Conservation (phyloP, 2,797 vertebrate species). For the Novumbra hubbsi region DNA sequence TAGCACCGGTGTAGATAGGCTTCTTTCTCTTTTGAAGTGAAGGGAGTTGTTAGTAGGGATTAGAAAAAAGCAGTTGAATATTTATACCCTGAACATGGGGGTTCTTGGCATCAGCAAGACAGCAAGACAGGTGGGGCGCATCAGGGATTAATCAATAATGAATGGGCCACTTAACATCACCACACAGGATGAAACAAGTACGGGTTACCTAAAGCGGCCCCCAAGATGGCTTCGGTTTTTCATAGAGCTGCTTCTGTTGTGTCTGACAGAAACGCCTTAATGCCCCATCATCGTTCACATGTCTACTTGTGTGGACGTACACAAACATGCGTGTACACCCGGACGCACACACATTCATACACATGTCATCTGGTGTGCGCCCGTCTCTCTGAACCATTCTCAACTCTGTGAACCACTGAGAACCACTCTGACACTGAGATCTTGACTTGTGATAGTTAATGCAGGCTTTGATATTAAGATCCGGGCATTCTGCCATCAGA, state of each 20-base stretch:
- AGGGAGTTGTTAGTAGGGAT: slow-evolving; percentile 46
- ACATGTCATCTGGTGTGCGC: slow-evolving; percentile 14
- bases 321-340: slow-evolving; percentile 19
- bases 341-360: slow-evolving; percentile 3
- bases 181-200: slow-evolving; percentile 4
- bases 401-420: slow-evolving; percentile 29
- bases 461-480: slow-evolving; percentile 46
- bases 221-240: slow-evolving; percentile 28
- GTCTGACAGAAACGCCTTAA: slow-evolving; percentile 17
- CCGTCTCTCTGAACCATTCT: neutral
- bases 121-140: slow-evolving; percentile 16
- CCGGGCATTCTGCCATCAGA: slow-evolving; percentile 36
- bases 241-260: slow-evolving; percentile 23
- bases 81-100: slow-evolving; percentile 42
- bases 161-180: slow-evolving; percentile 22
- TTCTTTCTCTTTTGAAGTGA: slow-evolving; percentile 17
- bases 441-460: slow-evolving; percentile 20
- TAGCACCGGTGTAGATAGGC: slow-evolving; percentile 3
- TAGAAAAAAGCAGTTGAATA: slow-evolving; percentile 46
- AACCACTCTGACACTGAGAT: slow-evolving; percentile 28
- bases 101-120: slow-evolving; percentile 39
- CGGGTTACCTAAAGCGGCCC: neutral
- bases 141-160: slow-evolving; percentile 58
- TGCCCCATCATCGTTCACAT: neutral
- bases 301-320: neutral